Evolutionary conservation across 2,797 vertebrate genomes (phyloP).

Genomic region (Pipistrellus kuhlii): DNA sequence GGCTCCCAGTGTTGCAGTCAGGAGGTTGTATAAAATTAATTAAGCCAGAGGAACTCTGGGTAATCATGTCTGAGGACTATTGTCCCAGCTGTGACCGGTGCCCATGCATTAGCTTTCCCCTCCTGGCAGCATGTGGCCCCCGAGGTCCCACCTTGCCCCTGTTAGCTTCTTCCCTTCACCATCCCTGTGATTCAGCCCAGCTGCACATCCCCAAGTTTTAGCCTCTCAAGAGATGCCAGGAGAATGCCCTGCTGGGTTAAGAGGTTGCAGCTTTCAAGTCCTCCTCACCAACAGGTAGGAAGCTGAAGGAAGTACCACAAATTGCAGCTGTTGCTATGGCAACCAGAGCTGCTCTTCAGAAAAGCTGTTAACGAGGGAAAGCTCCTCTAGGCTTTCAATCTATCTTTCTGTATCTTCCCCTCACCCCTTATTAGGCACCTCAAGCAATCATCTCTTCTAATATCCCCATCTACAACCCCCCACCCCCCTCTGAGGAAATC

Average conservation of each 20-base stretch:
- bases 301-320: background rate
- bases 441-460: background rate
- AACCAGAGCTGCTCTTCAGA: slow-evolving; percentile 50
- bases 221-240: background rate
- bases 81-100: slow-evolving; percentile 58
- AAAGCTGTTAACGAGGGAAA: slow-evolving; percentile 53
- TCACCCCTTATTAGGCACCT: background rate
- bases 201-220: background rate
- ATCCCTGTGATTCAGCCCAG: background rate
- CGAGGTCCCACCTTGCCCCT: background rate
- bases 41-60: slow-evolving; percentile 61
- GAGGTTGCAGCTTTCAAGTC: slow-evolving; percentile 16
- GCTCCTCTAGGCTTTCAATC: slow-evolving; percentile 48
- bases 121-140: background rate
- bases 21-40: slow-evolving; percentile 73
- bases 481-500: background rate
- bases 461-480: too few species aligned
- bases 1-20: slow-evolving; percentile 68
- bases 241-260: slow-evolving; percentile 54
- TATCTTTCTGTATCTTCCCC: background rate
- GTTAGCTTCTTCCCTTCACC: background rate
- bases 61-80: slow-evolving; percentile 58
- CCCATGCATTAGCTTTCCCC: slow-evolving; percentile 52
- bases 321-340: slow-evolving; percentile 66
- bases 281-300: slow-evolving; percentile 42